Evolutionary conservation across 2,888 invertebrate genomes (phyloP).

Genomic region (Frankliniella fusca): DNA sequence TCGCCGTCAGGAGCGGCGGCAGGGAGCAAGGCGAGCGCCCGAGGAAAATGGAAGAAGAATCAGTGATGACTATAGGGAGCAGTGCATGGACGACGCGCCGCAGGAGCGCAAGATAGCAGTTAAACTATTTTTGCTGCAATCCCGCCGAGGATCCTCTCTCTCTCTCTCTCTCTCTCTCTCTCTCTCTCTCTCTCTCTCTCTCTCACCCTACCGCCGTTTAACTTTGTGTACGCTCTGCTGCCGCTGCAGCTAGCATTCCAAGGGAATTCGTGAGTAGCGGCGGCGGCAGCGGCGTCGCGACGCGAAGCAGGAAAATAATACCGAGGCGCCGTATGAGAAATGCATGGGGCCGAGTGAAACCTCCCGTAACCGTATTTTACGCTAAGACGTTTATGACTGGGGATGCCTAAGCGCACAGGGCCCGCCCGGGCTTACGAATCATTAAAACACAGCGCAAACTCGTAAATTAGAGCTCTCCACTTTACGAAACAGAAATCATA

Average conservation of each 20-base stretch:
- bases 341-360: constrained; percentile 22
- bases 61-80: too few species aligned
- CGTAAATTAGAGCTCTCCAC: constrained; percentile 20
- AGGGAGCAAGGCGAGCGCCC: too few species aligned
- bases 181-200: neutral
- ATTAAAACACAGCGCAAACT: constrained; percentile 26
- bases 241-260: neutral
- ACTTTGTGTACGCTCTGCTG: neutral
- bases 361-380: constrained; percentile 22
- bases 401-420: constrained; percentile 5
- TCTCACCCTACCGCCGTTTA: neutral
- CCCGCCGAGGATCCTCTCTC: neutral
- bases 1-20: too few species aligned
- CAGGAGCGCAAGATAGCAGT: neutral
- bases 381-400: constrained; percentile 20
- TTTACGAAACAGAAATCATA: constrained; percentile 24
- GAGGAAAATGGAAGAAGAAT: neutral
- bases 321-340: constrained; percentile 19
- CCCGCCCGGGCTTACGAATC: constrained; percentile 17
- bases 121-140: constrained; percentile 24
- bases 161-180: neutral
- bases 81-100: neutral
- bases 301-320: neutral
- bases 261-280: neutral
- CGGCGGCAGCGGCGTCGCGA: neutral